Evolutionary conservation across 2,113 vertebrate genomes (phyloP).

Genomic region (Ondatra zibethicus): DNA sequence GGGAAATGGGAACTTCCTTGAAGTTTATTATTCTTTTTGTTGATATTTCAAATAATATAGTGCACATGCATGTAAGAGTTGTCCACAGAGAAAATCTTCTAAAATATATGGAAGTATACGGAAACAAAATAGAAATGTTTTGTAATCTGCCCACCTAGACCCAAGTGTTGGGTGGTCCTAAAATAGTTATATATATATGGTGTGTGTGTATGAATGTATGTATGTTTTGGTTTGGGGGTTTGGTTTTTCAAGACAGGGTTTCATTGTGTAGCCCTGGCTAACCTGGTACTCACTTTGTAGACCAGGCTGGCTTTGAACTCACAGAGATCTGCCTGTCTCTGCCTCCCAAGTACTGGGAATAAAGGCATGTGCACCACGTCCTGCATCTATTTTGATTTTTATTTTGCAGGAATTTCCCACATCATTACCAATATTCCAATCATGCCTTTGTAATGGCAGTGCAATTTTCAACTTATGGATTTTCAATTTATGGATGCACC

Average conservation of each 20-base stretch:
- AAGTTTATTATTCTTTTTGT: conserved; percentile 15
- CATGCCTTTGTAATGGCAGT: conserved; percentile 8
- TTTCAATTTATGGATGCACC: neutral
- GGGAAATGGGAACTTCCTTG: neutral
- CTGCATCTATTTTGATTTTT: conserved; percentile 1
- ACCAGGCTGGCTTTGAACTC: neutral
- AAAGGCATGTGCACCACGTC: neutral
- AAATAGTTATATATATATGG: no score
- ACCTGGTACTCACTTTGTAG: neutral
- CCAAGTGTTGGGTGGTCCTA: neutral
- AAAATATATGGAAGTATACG: neutral
- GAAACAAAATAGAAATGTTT: neutral
- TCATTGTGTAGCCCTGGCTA: neutral
- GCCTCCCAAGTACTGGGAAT: neutral
- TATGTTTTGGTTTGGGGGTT: neutral
- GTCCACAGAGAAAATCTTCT: neutral
- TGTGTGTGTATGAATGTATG: no score
- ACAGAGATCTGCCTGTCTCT: neutral
- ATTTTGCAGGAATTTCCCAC: neutral
- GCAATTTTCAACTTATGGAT: no score
- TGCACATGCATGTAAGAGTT: neutral
- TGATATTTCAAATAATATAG: conserved; percentile 21
- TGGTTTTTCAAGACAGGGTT: neutral
- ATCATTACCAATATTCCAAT: neutral
- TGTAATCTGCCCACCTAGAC: neutral